These are phyloP conservation scores for Apostichopus leukothele DNA, from an alignment of 53 echinoderm and acorn worm species.

Conservation along the genomic window DNA sequence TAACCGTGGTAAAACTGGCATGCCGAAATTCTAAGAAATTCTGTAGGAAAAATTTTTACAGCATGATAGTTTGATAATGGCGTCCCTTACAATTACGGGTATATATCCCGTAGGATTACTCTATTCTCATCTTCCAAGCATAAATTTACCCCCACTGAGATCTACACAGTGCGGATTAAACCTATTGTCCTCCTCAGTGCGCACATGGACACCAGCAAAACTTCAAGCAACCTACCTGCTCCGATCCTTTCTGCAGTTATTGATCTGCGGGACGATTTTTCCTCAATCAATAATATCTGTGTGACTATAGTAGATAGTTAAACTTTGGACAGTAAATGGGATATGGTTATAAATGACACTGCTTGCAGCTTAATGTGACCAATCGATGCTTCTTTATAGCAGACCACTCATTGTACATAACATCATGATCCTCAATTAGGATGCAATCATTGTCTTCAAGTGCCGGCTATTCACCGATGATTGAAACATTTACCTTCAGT, in stretches of 20 bases:
- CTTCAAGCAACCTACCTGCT: constrained; percentile 16
- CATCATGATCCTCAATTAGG: constrained; percentile 11
- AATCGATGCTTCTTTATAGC: constrained; percentile 5
- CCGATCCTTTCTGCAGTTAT: not conserved
- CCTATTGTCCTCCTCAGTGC: not conserved
- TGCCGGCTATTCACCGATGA: not conserved
- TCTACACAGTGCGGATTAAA: not conserved
- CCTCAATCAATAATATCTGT: not conserved
- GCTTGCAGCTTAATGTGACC: constrained; percentile 18
- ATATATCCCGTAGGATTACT: too few relatives aligned
- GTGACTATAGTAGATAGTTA: not conserved
- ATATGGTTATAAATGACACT: not conserved
- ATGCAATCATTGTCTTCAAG: constrained; percentile 3
- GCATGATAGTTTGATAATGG: too few relatives aligned
- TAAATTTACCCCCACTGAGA: constrained; percentile 3
- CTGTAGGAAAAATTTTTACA: too few relatives aligned
- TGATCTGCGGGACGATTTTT: not conserved
- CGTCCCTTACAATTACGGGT: too few relatives aligned
- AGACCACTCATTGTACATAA: not conserved
- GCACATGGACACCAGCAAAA: not conserved
- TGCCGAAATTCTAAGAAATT: too few relatives aligned
- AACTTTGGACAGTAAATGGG: not conserved
- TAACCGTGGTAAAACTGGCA: too few relatives aligned
- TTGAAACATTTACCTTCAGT: too few relatives aligned
- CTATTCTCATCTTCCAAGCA: not conserved